These are phyloP conservation scores for Microctonus brassicae DNA, from an alignment of 2,888 invertebrate genomes.

Conservation along the genomic window DNA sequence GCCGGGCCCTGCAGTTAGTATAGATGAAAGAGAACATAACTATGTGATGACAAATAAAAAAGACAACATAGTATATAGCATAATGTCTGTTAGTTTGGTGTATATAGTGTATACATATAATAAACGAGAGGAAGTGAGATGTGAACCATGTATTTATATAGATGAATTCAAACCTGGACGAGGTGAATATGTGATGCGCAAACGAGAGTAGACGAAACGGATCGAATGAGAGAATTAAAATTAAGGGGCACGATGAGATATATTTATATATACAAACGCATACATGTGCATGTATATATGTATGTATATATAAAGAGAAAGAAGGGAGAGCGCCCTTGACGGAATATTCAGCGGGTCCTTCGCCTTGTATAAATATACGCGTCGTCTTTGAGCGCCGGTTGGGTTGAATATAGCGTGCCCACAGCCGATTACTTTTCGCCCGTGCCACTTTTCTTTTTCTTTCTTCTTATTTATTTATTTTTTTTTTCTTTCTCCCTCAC, in stretches of 20 bases:
- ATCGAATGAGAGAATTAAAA: neutral
- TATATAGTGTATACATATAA: neutral
- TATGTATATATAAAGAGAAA: too few relatives aligned
- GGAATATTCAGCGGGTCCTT: constrained; percentile 25
- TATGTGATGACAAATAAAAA: neutral
- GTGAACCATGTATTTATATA: too few relatives aligned
- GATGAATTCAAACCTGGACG: too few relatives aligned
- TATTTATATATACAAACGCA: too few relatives aligned
- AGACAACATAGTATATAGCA: too few relatives aligned
- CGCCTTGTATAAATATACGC: constrained; percentile 15
- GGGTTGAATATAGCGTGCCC: constrained; percentile 36
- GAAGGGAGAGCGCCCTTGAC: constrained; percentile 14
- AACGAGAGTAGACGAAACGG: neutral
- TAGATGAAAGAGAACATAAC: constrained; percentile 1
- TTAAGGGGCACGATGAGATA: neutral
- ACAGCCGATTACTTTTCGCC: constrained; percentile 36
- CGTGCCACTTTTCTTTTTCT: constrained; percentile 29
- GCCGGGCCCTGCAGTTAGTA: neutral
- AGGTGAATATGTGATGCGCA: neutral
- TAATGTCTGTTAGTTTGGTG: too few relatives aligned
- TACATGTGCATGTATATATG: too few relatives aligned
- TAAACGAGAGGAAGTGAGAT: constrained; percentile 6
- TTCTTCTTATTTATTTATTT: neutral
- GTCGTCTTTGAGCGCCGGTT: constrained; percentile 17
- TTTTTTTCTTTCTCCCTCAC: neutral